Base-by-base conservation (phyloP, 1,140 invertebrate species). In the Pararge aegeria region DNA sequence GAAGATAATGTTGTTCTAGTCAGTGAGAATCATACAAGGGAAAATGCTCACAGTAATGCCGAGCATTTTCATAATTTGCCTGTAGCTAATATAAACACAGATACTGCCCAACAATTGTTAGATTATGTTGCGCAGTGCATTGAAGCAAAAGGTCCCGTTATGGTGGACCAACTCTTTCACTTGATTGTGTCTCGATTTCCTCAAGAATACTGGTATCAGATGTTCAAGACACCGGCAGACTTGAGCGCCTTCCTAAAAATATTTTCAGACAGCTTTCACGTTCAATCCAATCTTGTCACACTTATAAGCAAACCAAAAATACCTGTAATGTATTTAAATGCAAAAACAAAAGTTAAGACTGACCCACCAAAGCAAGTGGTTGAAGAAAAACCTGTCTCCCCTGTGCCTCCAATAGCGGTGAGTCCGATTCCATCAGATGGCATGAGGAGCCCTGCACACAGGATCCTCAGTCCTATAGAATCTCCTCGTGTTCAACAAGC, bases 211-310 rank as follows among this genome's bases (percentile, higher is more conserved):
- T 96, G 95, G 93, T 92, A 94, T 68, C 93, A 94, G 63, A 94
- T 97, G 87, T 97, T 97, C 68, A 97, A 97, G 83, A 97, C 94
- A 5, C 92, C 95, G 0, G 94, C 94, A 44, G 97, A 98, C 89
- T 89, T 98, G 42, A 93, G 93, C 34, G 96, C 96, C 16, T 98
- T 98, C 78, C 88, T 98, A 2, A 96, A 96, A 86, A 94, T 98
- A 90, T 96, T 97, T 78, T 95, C 96, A 6, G 95, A 98, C 81
- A 94, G 95, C 66, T 98, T 98, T 85, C 95, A 96, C 76, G 96
- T 98, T 29, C 96, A 98, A 82, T 93, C 95, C 40, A 97, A 97
- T 90, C 91, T 97, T 70, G 96, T 98, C 62, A 96, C 95, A 20
- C 79, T 97, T 59, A 91, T 95, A 68, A 93, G 93, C 68, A 92